A percentile compares a stretch with the other conserved stretches of the same genome.
phyloP scores from a whole-genome alignment of 2,797 vertebrate species.

The Artibeus lituratus region DNA sequence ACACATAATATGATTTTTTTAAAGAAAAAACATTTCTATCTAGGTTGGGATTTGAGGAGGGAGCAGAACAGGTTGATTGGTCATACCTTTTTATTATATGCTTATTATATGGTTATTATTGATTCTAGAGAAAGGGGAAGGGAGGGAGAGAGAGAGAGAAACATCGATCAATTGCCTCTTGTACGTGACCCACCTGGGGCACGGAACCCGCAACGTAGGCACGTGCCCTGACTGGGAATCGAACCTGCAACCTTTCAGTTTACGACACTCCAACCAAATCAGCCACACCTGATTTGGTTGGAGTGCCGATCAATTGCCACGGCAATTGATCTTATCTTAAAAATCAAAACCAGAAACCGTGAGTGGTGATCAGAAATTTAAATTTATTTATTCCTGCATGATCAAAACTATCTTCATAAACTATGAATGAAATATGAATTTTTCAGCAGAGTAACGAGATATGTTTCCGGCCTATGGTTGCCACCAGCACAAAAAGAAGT shows the following conservation, averaged over 20 bases:
- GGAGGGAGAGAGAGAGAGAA: not conserved
- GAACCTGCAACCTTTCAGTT: not conserved
- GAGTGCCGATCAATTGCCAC: too few relatives aligned
- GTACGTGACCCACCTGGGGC: not conserved
- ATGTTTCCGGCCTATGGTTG: not conserved
- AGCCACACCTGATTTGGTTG: too few relatives aligned
- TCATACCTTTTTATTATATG: not conserved
- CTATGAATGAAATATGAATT: not conserved
- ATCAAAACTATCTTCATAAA: not conserved
- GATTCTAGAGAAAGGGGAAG: not conserved
- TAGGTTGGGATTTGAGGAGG: not conserved
- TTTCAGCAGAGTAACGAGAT: not conserved
- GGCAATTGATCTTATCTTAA: not conserved
- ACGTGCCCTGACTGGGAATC: not conserved
- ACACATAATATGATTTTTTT: not conserved
- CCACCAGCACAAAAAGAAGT: not conserved
- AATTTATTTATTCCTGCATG: not conserved
- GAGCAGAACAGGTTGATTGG: not conserved
- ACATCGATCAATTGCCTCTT: not conserved
- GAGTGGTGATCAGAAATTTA: not conserved
- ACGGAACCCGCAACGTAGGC: not conserved
- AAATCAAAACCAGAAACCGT: conserved; percentile 19
- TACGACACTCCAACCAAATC: not conserved
- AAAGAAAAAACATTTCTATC: not conserved
- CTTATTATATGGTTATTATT: not conserved